Conservation (phyloP, 2,888 invertebrate species). For the Hoplodrina ambigua region DNA sequence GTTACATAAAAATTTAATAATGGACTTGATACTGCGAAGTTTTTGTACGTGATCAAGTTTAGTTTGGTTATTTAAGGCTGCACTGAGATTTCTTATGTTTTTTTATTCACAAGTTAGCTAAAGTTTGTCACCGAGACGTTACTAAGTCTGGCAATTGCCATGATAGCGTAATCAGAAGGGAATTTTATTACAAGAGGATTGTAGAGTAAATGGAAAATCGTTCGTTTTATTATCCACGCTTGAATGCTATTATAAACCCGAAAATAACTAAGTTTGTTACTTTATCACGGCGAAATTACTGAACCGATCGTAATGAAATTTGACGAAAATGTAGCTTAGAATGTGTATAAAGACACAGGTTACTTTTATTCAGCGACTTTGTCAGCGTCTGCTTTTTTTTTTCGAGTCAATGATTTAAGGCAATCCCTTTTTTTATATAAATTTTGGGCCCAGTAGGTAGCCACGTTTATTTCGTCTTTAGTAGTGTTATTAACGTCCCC, state of each 20-base stretch:
- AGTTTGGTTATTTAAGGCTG: constrained; percentile 68
- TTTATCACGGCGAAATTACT: not conserved
- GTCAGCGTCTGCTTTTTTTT: too few species aligned
- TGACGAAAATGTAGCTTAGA: not conserved
- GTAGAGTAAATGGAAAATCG: not conserved
- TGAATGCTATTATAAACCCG: not conserved
- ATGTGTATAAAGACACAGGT: too few species aligned
- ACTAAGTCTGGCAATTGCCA: constrained; percentile 31
- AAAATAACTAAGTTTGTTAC: not conserved
- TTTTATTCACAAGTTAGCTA: constrained; percentile 55
- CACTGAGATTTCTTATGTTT: constrained; percentile 63
- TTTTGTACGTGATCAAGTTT: constrained; percentile 78
- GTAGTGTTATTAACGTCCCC: too few species aligned
- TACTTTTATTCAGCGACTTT: too few species aligned
- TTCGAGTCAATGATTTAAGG: too few species aligned
- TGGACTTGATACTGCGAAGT: constrained; percentile 75
- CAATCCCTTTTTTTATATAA: too few species aligned
- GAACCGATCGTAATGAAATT: not conserved
- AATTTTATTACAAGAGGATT: constrained; percentile 14
- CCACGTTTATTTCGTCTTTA: too few species aligned
- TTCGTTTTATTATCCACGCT: not conserved
- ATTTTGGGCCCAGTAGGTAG: too few species aligned
- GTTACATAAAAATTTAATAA: constrained; percentile 85
- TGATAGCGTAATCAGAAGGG: constrained; percentile 17
- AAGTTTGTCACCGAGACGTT: constrained; percentile 40